Evolutionary conservation across 2,113 vertebrate genomes (phyloP), one percentile per base, ranked within the genome.

Genomic region (Manacus vitellinus): DNA sequence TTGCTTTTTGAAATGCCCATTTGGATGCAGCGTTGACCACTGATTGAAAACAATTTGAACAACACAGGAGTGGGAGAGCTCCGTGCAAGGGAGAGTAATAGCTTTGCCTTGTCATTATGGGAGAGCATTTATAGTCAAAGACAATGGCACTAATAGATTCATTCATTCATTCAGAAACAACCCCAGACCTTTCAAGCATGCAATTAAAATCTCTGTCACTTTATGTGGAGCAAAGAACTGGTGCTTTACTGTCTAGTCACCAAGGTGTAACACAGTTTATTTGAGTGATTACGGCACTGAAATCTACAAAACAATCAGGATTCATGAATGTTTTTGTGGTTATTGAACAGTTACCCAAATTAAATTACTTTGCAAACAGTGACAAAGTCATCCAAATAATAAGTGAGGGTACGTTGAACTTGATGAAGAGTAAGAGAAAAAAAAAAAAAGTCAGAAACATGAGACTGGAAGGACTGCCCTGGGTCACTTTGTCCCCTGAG

Each of bases 121-220:
- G 5, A 88, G 83, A 85, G 30, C 93, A 70, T 92, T 95, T 86
- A 77, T 49, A 77, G 92, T 82, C 91, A 72, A 78, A 92, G 94
- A 94, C 92, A 96, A 93, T 31, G 6, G 88, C 92, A 68, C 85
- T 97, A 95, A 97, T 95, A 94, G 91, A 96, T 95, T 93, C 71
- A 83, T 93, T 96, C 91, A 79, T 79, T 96, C 95, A 89, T 84
- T 97, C 91, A 92, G 92, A 91, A 96, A 92, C 95, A 63, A 74
- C 87, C 89, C 89, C 75, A 91, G 95, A 91, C 91, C 61, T 65
- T 82, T 76, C 95, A 94, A 84, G 96, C 88, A 22, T 70, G 89
- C 94, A 97, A 95, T 97, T 97, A 97, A 97, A 98, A 97, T 61
- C 54, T 82, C 91, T 97, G 87, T 95, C 95, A 95, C 84, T 91